A percentile compares a stretch with the other conserved stretches of the same genome.
Conservation (phyloP, 2,797 vertebrate genomes). For the Limosa lapponica region DNA sequence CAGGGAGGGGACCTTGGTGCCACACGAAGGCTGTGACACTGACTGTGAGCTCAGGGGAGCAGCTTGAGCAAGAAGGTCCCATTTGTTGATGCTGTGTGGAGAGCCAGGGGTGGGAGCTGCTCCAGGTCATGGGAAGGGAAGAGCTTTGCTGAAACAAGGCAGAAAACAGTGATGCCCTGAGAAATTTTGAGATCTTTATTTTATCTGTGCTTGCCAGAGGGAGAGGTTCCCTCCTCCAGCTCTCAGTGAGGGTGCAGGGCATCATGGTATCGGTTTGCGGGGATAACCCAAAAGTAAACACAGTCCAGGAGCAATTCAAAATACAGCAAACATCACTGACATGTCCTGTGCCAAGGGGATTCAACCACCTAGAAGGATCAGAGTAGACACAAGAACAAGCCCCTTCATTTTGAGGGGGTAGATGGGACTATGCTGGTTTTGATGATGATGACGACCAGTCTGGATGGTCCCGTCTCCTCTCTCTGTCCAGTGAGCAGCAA, state of each 20-base stretch:
- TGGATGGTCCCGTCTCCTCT: background rate
- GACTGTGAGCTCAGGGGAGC: fast-evolving
- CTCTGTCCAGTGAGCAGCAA: background rate
- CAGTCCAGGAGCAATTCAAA: background rate
- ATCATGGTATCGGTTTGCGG: fast-evolving
- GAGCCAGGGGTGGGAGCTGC: background rate
- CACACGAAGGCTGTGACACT: background rate
- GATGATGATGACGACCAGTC: background rate
- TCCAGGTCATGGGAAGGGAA: background rate
- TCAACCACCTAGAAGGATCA: background rate
- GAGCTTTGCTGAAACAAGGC: background rate
- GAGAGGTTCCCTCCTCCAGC: background rate
- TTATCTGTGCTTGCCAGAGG: background rate
- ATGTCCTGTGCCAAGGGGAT: background rate
- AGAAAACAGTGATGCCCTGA: background rate
- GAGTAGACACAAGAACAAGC: too few species aligned
- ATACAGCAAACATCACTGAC: fast-evolving
- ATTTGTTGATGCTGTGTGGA: background rate
- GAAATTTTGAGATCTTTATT: background rate
- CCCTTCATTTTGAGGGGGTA: background rate
- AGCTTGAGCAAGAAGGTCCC: background rate
- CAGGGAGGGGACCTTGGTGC: background rate
- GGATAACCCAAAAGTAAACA: background rate
- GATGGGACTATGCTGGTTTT: background rate
- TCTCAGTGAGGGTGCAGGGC: background rate